These are phyloP conservation scores for Pipistrellus nathusii DNA, from an alignment of 2,797 vertebrate genomes.

Conservation along the genomic window DNA sequence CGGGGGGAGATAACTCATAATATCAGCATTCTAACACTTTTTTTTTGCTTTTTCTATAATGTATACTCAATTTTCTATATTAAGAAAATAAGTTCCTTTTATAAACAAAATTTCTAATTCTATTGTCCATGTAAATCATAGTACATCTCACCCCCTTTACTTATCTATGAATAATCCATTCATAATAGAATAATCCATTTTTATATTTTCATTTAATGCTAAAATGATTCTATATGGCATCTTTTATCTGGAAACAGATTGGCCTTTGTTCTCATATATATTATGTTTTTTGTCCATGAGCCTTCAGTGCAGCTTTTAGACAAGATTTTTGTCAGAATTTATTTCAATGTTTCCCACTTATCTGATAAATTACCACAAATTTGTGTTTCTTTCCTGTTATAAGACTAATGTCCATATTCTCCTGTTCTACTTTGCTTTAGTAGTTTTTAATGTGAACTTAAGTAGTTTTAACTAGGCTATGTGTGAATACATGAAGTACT, in stretches of 20 bases:
- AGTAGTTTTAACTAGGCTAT: not conserved
- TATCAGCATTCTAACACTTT: not conserved
- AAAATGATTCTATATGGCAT: not conserved
- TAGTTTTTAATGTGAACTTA: not conserved
- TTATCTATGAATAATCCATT: not conserved
- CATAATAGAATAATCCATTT: not conserved
- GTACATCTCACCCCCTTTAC: not conserved
- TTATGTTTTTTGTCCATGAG: not conserved
- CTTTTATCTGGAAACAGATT: not conserved
- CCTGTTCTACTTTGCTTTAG: not conserved
- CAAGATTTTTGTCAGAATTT: not conserved
- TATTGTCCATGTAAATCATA: not conserved
- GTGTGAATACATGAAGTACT: not conserved
- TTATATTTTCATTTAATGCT: not conserved
- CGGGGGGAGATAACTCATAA: not conserved
- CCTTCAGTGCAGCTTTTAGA: not conserved
- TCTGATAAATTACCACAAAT: not conserved
- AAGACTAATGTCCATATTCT: not conserved
- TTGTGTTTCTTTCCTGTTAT: not conserved
- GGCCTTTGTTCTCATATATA: not conserved
- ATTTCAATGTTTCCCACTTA: not conserved
- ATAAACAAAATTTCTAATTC: not conserved
- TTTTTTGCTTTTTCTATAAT: not conserved
- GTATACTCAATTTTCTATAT: not conserved
- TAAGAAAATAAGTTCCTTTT: not conserved